A percentile compares a stretch with the other conserved stretches of the same genome.
Conservation (phyloP, 1,140 invertebrate genomes). For the Habropoda laboriosa region DNA sequence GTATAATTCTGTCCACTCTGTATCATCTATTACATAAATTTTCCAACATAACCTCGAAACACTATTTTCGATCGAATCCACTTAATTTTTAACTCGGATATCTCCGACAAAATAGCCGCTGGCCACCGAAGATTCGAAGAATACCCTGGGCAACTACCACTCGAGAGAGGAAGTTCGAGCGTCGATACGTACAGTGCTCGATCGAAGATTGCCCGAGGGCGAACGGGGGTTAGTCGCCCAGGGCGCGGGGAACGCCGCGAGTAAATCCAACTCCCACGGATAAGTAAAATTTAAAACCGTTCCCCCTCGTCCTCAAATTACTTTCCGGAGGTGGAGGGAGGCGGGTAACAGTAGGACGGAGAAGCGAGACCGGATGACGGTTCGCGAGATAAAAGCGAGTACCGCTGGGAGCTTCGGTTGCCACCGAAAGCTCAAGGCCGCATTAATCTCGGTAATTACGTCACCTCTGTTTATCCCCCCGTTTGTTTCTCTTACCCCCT, state of each 20-base stretch:
- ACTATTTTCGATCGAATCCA: no score
- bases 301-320: constrained; percentile 73
- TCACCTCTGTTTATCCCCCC: constrained; percentile 74
- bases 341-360: neutral
- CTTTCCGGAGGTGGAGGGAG: constrained; percentile 65
- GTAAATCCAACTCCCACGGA: constrained; percentile 68
- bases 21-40: no score
- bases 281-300: constrained; percentile 77
- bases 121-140: neutral
- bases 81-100: neutral
- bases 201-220: constrained; percentile 21
- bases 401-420: constrained; percentile 62
- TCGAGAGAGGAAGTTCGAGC: neutral
- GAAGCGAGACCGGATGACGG: constrained; percentile 66
- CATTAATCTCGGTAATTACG: constrained; percentile 79
- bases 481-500: constrained; percentile 51
- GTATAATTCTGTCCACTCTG: no score
- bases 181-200: neutral
- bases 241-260: constrained; percentile 40
- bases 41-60: no score
- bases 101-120: neutral
- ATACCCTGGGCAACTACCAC: neutral
- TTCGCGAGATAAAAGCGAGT: constrained; percentile 72
- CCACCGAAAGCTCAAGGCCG: constrained; percentile 71
- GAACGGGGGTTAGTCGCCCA: constrained; percentile 33